A percentile compares a stretch with the other conserved stretches of the same genome.
phyloP scores from a whole-genome alignment of 2,113 vertebrate genomes.

The Sebastes fasciatus region DNA sequence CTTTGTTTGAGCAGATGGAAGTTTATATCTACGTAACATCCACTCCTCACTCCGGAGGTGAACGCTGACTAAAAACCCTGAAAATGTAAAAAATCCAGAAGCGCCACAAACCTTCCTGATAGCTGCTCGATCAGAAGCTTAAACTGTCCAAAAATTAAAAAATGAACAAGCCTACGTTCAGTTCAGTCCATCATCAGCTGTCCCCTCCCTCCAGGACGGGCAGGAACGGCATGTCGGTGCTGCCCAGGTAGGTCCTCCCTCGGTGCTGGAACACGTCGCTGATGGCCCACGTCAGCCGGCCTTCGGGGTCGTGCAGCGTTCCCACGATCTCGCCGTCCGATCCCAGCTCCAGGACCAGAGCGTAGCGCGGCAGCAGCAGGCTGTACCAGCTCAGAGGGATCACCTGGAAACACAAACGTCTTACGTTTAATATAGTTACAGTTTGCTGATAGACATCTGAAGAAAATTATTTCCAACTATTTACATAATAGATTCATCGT shows the following conservation, averaged over 20 bases:
- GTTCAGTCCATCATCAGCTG: conserved; percentile 31
- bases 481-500: no score
- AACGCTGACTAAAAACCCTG: not conserved
- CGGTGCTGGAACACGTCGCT: conserved; percentile 80
- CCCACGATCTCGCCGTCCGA: conserved; percentile 55
- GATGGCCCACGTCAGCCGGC: conserved; percentile 71
- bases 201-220: conserved; percentile 63
- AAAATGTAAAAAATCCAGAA: not conserved
- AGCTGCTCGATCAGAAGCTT: not conserved
- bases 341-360: conserved; percentile 78
- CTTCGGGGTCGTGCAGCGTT: conserved; percentile 67
- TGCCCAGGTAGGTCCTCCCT: conserved; percentile 75
- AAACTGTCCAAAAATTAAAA: not conserved
- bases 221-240: conserved; percentile 79
- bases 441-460: not conserved
- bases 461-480: not conserved
- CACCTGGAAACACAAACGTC: conserved; percentile 53
- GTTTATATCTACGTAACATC: not conserved
- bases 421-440: not conserved
- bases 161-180: not conserved
- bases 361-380: conserved; percentile 71
- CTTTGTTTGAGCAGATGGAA: not conserved
- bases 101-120: not conserved
- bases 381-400: conserved; percentile 74
- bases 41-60: not conserved